Evolutionary conservation across 2,113 vertebrate genomes (phyloP).

Genomic region (Entosphenus tridentatus): DNA sequence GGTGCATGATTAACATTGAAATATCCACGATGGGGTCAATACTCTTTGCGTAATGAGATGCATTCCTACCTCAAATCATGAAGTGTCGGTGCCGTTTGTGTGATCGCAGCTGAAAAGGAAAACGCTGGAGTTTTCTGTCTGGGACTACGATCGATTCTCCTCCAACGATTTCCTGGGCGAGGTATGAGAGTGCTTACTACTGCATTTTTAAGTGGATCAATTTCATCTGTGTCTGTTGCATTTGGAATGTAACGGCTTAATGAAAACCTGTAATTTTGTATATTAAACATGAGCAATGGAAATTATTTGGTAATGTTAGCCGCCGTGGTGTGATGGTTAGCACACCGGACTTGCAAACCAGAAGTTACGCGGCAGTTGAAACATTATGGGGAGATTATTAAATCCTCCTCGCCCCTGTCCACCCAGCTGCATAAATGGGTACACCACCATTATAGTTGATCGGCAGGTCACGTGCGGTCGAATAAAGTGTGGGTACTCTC

Average conservation of each 20-base stretch:
- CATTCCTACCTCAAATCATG: constrained; percentile 13
- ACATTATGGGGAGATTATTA: too few species aligned
- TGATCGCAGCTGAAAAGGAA: constrained; percentile 69
- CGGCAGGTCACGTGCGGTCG: too few species aligned
- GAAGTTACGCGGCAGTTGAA: too few species aligned
- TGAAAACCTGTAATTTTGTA: not conserved
- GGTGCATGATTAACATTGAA: not conserved
- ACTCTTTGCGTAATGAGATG: constrained; percentile 14
- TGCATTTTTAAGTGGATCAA: not conserved
- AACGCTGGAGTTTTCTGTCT: constrained; percentile 89
- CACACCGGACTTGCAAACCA: too few species aligned
- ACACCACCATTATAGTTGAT: too few species aligned
- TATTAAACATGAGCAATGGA: not conserved
- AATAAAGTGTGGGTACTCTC: too few species aligned
- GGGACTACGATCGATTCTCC: constrained; percentile 94
- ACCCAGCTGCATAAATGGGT: too few species aligned
- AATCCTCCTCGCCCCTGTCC: too few species aligned
- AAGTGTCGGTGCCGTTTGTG: too few species aligned
- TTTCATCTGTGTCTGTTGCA: not conserved
- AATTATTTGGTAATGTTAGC: not conserved
- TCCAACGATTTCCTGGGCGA: constrained; percentile 96
- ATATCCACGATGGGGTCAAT: not conserved
- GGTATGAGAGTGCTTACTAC: constrained; percentile 30
- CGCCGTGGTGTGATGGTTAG: not conserved
- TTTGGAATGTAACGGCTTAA: not conserved